A percentile compares a stretch with the other conserved stretches of the same genome.
Evolutionary conservation across 1,140 invertebrate species (phyloP).

Genomic region (Lethocerus indicus): DNA sequence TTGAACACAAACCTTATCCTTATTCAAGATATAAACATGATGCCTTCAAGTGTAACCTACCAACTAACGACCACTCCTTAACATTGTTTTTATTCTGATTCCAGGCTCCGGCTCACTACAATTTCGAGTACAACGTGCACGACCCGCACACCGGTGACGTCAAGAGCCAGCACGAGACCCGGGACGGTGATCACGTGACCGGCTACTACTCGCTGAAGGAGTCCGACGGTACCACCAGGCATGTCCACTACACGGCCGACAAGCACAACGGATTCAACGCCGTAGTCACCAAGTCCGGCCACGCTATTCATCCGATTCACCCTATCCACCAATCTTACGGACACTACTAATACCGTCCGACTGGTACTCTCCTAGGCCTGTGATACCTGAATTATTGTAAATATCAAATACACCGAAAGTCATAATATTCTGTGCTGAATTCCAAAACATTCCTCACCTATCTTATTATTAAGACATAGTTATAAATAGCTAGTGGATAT

Average conservation of each 20-base stretch:
- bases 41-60: too few species aligned
- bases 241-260: constrained; percentile 30
- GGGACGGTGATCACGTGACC: constrained; percentile 22
- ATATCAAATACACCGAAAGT: too few species aligned
- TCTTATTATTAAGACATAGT: too few species aligned
- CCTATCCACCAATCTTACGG: constrained; percentile 15
- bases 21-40: too few species aligned
- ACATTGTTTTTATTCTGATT: not conserved
- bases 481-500: too few species aligned
- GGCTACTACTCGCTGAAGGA: constrained; percentile 32
- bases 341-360: not conserved
- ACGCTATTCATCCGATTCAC: constrained; percentile 21
- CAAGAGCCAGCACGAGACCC: constrained; percentile 35
- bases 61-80: too few species aligned
- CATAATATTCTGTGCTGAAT: too few species aligned
- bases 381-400: too few species aligned
- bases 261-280: constrained; percentile 28
- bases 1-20: too few species aligned
- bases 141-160: constrained; percentile 37
- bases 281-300: constrained; percentile 20
- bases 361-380: too few species aligned
- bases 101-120: constrained; percentile 19
- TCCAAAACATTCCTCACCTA: too few species aligned
- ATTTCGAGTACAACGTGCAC: constrained; percentile 28
- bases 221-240: constrained; percentile 28